A percentile compares a stretch with the other conserved stretches of the same genome.
Conservation (phyloP, 2,113 vertebrate species). For the Sphyrna mokarran region DNA sequence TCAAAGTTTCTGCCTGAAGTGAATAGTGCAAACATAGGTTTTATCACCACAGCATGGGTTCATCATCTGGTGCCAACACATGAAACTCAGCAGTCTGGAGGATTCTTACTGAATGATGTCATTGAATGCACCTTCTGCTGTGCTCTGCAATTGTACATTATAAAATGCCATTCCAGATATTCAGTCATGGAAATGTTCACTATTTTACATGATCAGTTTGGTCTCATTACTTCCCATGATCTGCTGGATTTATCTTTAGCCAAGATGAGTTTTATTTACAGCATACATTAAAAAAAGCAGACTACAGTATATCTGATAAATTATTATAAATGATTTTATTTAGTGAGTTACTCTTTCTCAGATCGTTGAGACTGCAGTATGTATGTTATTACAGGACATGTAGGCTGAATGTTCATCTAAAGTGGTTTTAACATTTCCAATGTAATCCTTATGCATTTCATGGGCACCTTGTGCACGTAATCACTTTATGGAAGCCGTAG, state of each 20-base stretch:
- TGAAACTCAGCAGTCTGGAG: slow-evolving; percentile 25
- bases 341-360: background rate
- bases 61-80: slow-evolving; percentile 31
- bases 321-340: background rate
- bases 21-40: slow-evolving; percentile 25
- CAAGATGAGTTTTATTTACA: background rate
- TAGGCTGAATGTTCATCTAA: background rate
- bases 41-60: slow-evolving; percentile 30
- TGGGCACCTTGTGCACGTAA: background rate
- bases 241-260: background rate
- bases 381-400: background rate
- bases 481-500: background rate
- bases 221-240: background rate
- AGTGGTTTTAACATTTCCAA: background rate
- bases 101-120: slow-evolving; percentile 21
- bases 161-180: background rate
- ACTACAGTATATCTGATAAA: background rate
- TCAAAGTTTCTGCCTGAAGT: slow-evolving; percentile 30
- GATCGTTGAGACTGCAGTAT: background rate
- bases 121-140: slow-evolving; percentile 32
- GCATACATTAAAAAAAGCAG: background rate
- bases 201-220: background rate
- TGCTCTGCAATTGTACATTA: background rate
- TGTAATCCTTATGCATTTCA: background rate
- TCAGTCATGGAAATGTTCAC: slow-evolving; percentile 3